Percentiles rank a stretch among this genome's conserved stretches.
phyloP scores from a whole-genome alignment of 64 coral and sea anemone species.

The Montipora efflorescens region DNA sequence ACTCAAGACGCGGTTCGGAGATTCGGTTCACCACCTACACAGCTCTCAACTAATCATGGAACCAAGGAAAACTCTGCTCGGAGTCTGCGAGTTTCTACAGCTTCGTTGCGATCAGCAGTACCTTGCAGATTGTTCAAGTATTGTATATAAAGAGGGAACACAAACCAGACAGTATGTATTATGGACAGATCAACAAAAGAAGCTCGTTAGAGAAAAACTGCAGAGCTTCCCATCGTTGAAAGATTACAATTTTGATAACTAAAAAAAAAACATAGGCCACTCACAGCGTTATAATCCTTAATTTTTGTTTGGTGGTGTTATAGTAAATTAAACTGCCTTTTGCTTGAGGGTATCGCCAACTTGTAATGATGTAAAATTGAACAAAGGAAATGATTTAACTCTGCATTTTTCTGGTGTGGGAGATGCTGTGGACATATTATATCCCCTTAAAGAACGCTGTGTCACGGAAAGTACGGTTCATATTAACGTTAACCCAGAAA shows the following conservation, averaged over 20 bases:
- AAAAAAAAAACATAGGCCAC: neutral
- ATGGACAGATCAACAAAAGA: constrained; percentile 66
- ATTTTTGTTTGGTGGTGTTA: no score
- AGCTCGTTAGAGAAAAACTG: constrained; percentile 57
- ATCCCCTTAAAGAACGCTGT: no score
- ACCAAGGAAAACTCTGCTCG: constrained; percentile 23
- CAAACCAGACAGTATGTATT: constrained; percentile 62
- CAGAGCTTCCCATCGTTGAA: constrained; percentile 52
- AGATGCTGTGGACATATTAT: no score
- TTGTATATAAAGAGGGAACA: constrained; percentile 66
- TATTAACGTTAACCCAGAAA: no score
- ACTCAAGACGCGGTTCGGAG: constrained; percentile 4
- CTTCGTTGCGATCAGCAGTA: constrained; percentile 68
- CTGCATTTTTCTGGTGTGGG: no score
- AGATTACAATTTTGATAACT: constrained; percentile 61
- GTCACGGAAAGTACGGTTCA: no score
- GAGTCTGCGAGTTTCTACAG: constrained; percentile 76
- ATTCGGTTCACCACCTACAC: constrained; percentile 60
- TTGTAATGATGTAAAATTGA: no score
- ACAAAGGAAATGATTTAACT: no score
- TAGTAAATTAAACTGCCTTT: no score
- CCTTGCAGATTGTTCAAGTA: constrained; percentile 77
- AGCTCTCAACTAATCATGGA: constrained; percentile 69
- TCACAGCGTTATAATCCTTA: no score
- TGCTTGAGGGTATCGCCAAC: no score